These are phyloP conservation scores for Euplagia quadripunctaria DNA, from an alignment of 2,888 invertebrate genomes.

Conservation along the genomic window DNA sequence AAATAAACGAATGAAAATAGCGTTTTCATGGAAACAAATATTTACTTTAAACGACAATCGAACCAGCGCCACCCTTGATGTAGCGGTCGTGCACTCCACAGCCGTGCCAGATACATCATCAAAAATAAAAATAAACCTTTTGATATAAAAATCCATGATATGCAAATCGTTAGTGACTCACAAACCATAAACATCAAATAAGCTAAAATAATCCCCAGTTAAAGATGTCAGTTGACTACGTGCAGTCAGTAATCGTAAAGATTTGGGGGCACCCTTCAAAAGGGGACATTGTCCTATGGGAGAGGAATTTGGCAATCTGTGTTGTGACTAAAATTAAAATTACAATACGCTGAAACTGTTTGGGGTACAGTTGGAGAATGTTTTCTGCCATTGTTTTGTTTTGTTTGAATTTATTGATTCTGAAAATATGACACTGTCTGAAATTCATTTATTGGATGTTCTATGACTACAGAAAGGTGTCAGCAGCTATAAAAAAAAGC, in stretches of 20 bases:
- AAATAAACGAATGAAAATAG: too few relatives aligned
- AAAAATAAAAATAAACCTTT: too few relatives aligned
- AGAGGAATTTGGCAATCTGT: slow-evolving; percentile 50
- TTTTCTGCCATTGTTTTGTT: neutral
- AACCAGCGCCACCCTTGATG: too few relatives aligned
- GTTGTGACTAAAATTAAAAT: slow-evolving; percentile 53
- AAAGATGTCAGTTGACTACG: slow-evolving; percentile 43
- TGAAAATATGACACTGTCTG: neutral
- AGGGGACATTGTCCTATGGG: slow-evolving; percentile 48
- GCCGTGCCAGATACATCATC: too few relatives aligned
- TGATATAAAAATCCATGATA: slow-evolving; percentile 17
- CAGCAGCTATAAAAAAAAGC: too few relatives aligned
- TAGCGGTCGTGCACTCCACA: too few relatives aligned
- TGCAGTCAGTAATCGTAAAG: slow-evolving; percentile 40
- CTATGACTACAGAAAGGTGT: too few relatives aligned
- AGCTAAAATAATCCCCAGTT: slow-evolving; percentile 50
- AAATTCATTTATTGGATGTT: too few relatives aligned
- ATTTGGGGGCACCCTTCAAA: slow-evolving; percentile 33
- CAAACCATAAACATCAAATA: slow-evolving; percentile 38
- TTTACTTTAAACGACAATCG: too few relatives aligned
- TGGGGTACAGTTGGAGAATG: slow-evolving; percentile 2
- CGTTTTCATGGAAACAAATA: too few relatives aligned
- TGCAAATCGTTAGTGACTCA: slow-evolving; percentile 44
- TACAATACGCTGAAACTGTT: slow-evolving; percentile 26
- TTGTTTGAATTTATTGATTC: neutral